A percentile compares a stretch with the other conserved stretches of the same genome.
phyloP scores from a whole-genome alignment of 1,140 invertebrate species.

The Aphelenchoides besseyi region DNA sequence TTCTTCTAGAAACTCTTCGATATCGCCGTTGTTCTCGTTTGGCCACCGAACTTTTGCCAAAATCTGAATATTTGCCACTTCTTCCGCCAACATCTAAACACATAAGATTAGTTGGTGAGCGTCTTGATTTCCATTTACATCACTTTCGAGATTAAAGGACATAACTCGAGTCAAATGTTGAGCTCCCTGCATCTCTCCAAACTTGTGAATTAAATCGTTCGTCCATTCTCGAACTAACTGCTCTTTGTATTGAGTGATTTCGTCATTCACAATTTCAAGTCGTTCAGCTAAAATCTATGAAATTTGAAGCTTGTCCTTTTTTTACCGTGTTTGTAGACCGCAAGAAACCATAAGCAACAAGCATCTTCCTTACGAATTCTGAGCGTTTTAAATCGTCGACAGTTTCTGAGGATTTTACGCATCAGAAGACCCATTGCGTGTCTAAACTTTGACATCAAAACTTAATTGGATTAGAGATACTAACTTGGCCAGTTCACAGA shows the following conservation, averaged over 20 bases:
- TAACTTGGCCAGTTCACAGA: neutral
- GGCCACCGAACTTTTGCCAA: neutral
- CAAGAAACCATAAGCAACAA: neutral
- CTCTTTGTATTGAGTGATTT: neutral
- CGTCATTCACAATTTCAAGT: neutral
- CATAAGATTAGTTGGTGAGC: neutral
- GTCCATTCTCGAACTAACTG: neutral
- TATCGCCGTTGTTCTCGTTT: conserved; percentile 6
- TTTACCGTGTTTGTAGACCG: conserved; percentile 6
- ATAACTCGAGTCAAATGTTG: neutral
- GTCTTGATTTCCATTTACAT: conserved; percentile 4
- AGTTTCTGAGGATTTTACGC: neutral
- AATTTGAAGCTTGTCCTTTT: no score
- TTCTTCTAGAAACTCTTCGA: conserved; percentile 4
- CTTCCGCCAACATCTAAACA: conserved; percentile 9
- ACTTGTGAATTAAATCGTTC: neutral
- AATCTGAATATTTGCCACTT: conserved; percentile 1
- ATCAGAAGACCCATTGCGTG: neutral
- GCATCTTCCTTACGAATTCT: conserved; percentile 2
- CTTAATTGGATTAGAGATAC: neutral
- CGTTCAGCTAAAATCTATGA: conserved; percentile 1
- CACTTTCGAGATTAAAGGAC: neutral
- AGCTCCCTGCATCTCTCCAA: neutral
- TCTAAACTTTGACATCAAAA: neutral
- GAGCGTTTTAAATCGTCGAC: neutral